Base-by-base conservation (phyloP, 2,888 invertebrate genomes). In the Oligia fasciuncula region DNA sequence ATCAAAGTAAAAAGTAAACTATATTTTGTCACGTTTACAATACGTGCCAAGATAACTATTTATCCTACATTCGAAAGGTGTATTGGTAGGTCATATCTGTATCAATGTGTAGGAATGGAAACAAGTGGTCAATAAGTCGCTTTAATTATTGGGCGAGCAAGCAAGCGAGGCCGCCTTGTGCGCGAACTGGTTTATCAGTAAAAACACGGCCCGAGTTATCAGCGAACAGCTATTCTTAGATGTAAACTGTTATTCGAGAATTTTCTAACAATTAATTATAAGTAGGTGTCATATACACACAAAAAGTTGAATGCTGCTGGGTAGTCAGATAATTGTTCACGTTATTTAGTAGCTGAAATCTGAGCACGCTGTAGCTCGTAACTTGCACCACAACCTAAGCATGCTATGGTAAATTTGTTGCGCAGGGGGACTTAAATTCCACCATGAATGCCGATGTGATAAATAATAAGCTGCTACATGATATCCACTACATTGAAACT, bases 171-270 rank as follows among this genome's bases (percentile, higher is more conserved):
- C 94, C 96, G 94, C 90, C 95, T 92, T 95, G 94, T 94, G 90
- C 91, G 91, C 93, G 91, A 95, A 96, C 97, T 96, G 96, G 97
- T 97, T 96, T 96, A 94, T 94, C 94, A 94, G 91, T 91, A 80
- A 87, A 57, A 88, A 81, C 87, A 91, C 90, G 92, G 91, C 86
- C 86, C 92, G 93, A 94, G 93, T 90, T 88, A 92, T 85, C 87
- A 92, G 93, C 91, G 90, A 87, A 89, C 86, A 89, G 80, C 87
- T 84, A 84, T 77, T 85, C 70, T 81, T 77, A 77, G 19, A 70
- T 29, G 65, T 43, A 9, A 79, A 76, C 62, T 72, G 57, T 69
- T 73, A 62, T 73, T 73, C 72, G 43, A 73, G 51, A 84, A 63
- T 73, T 68, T 74, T 9, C 73, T 35, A 54, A 73, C 29, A 65